Evolutionary conservation across 2,888 invertebrate species (phyloP), one percentile per base, ranked within the genome.

Genomic region (Drosophila koepferae): DNA sequence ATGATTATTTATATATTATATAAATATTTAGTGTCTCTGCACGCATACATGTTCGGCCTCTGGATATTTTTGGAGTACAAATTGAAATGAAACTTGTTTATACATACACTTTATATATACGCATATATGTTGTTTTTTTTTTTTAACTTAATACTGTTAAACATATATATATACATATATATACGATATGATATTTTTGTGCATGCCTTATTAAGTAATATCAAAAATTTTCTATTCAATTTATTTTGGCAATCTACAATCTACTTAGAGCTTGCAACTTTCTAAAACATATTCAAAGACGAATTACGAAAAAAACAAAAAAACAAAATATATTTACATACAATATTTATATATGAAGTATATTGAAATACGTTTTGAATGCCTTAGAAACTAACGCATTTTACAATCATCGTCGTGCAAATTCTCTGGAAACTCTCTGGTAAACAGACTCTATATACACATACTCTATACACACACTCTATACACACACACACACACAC

Each of bases 121-220:
- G 40, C 16, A 20, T 54, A 5, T 58, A 41, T 14, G 7, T 44
- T 3, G 23, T 14, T 61, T 65, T 34, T 28, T 48, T n/a, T 31
- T 10, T 48, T 44, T 23, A 10, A 49, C 43, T 60, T 63, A 61
- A 54, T 63, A 62, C 60, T 16, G 28, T 62, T 63, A 62, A 49
- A 41, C 40, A 38, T 41, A 51, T 18, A 34, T 12, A 34, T 18
- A 34, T 7, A 34, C 16, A 40, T 40, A 16, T 7, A 40, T 51
- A 34, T 34, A 51, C 10, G 31, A 49, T 51, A 71, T 60, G 58
- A 63, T 54, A 74, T 81, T 80, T 81, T 64, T 41, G 7, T 80
- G 80, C 80, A 80, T 80, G 80, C 80, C 80, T 81, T 80, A 74
- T 63, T 68, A 60, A 75, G 76, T 51, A 28, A 77, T 77, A 72